A percentile compares a stretch with the other conserved stretches of the same genome.
Conservation (phyloP, 30 jellyfish, hydroid and myxozoan genomes). For the Turritopsis rubra region DNA sequence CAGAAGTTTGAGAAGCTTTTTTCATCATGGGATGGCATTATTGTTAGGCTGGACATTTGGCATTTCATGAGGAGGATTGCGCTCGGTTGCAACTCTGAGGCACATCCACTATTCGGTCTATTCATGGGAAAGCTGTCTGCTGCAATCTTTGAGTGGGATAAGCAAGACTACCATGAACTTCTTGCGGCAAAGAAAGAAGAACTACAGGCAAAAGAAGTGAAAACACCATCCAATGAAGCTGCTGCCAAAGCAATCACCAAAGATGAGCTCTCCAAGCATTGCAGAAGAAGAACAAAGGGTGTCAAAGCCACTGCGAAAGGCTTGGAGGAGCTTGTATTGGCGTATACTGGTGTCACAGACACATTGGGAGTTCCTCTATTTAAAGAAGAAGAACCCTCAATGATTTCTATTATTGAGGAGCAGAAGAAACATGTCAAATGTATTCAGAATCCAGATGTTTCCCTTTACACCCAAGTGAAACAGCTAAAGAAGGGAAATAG, state of each 20-base stretch:
- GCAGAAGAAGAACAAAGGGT: constrained; percentile 37
- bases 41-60: constrained; percentile 40
- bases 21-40: constrained; percentile 18
- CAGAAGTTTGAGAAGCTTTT: constrained; percentile 12
- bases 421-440: constrained; percentile 48
- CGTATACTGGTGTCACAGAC: constrained; percentile 36
- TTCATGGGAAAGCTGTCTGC: constrained; percentile 26
- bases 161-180: constrained; percentile 18
- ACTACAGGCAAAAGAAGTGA: constrained; percentile 30
- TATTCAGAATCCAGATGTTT: constrained; percentile 39
- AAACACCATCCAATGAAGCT: constrained; percentile 25
- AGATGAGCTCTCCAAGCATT: constrained; percentile 29
- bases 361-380: constrained; percentile 46
- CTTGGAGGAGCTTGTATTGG: constrained; percentile 30
- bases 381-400: constrained; percentile 17
- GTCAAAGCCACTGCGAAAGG: constrained; percentile 14
- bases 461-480: constrained; percentile 30
- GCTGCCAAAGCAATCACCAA: constrained; percentile 17
- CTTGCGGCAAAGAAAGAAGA: constrained; percentile 31
- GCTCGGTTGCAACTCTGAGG: constrained; percentile 22
- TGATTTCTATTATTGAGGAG: constrained; percentile 21
- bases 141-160: constrained; percentile 39
- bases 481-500: constrained; percentile 26
- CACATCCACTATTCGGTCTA: constrained; percentile 26
- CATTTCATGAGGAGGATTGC: constrained; percentile 36